phyloP scores from a whole-genome alignment of 2,113 vertebrate genomes.

The Narcine bancroftii region DNA sequence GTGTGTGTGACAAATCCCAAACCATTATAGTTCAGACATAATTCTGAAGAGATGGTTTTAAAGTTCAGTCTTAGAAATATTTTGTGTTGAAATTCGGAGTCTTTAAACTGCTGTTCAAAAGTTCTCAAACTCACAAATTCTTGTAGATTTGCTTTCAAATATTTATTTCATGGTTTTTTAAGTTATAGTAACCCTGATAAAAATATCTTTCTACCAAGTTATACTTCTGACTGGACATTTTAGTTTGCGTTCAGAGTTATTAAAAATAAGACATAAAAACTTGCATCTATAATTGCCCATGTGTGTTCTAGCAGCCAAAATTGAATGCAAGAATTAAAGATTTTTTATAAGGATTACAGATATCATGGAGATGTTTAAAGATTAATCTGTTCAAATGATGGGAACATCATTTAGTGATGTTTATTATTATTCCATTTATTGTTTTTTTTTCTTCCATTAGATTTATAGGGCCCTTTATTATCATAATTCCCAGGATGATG shows the following conservation, averaged over 20 bases:
- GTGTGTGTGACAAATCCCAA: no score
- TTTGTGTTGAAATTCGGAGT: no score
- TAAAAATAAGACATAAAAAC: neutral
- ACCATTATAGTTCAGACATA: no score
- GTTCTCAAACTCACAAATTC: no score
- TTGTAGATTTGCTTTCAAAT: no score
- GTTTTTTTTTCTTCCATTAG: constrained; percentile 39
- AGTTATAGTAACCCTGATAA: neutral
- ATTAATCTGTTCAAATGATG: neutral
- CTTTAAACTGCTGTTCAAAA: no score
- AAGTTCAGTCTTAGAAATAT: no score
- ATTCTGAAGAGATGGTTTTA: no score
- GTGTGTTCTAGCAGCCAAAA: neutral
- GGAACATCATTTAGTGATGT: neutral
- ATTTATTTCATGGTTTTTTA: no score
- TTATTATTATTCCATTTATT: neutral
- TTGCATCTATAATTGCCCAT: neutral
- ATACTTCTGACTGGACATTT: neutral
- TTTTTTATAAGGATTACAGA: neutral
- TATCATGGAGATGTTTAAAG: neutral
- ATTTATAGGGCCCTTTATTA: constrained; percentile 56
- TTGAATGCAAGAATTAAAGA: neutral
- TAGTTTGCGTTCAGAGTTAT: neutral
- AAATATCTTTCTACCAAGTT: neutral
- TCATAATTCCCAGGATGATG: constrained; percentile 54